A percentile compares a stretch with the other conserved stretches of the same genome.
Conservation (phyloP, 2,888 invertebrate genomes). For the Sabellastarte sp. region DNA sequence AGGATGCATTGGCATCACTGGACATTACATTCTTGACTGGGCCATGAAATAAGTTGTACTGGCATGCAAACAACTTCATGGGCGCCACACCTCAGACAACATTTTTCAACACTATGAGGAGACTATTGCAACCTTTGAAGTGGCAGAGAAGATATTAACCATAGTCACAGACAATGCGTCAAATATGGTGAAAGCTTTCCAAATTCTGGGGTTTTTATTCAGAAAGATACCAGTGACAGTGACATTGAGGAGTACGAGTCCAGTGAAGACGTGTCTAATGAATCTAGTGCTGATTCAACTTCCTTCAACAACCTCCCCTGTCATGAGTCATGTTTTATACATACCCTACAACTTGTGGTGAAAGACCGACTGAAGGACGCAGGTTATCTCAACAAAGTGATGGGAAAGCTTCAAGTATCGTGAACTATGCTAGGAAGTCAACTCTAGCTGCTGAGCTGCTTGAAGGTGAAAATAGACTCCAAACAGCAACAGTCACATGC, state of each 20-base stretch:
- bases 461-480: neutral
- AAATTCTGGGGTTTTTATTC: neutral
- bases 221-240: neutral
- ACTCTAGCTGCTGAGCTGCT: neutral
- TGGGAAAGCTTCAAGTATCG: neutral
- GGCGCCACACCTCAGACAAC: neutral
- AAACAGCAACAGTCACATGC: neutral
- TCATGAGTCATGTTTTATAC: neutral
- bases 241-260: neutral
- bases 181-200: too few relatives aligned
- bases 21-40: neutral
- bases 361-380: neutral
- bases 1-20: neutral
- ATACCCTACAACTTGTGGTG: neutral
- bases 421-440: neutral
- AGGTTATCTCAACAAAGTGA: neutral
- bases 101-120: neutral
- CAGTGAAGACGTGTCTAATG: neutral
- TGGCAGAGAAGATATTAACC: neutral
- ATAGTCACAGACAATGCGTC: neutral
- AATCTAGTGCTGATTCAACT: neutral
- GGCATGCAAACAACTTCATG: neutral
- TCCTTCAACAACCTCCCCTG: neutral
- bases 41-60: neutral
- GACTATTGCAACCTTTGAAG: neutral